Evolutionary conservation across 1,140 invertebrate species (phyloP), one percentile per base, ranked within the genome.

Genomic region (Phocides pigmalion): DNA sequence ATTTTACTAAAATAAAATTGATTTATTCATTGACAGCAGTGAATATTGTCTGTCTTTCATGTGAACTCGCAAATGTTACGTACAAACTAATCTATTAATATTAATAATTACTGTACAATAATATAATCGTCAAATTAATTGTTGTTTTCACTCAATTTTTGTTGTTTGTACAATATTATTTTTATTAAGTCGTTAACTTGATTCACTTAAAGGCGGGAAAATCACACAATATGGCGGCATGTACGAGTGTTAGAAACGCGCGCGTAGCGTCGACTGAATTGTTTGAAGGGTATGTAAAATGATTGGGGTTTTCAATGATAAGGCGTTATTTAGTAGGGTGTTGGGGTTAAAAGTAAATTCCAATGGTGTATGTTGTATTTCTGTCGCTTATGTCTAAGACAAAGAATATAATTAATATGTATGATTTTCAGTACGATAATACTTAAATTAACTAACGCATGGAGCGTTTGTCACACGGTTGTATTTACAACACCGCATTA

Each of bases 181-280:
- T 46, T 46, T 46, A n/a, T 2, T 9, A 20, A 20, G 8, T 46
- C 11, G 15, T 11, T 46, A 19, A 9, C 25, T 47, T 47, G 47
- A n/a, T n/a, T 49, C 37, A 32, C 5, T 15, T 6, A 69, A 79
- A 53, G 62, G 85, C 81, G 83, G 79, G 85, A 81, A 85, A 70
- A 35, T 32, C 53, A 35, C 17, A 53, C 67, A 80, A 76, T 46
- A 79, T 81, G 73, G 71, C 80, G 64, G 64, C 74, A 64, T 82
- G 76, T 71, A 64, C 85, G 76, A 51, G 70, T 73, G 74, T 53
- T 62, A 59, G 42, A 47, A 41, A 62, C 76, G 82, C 71, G 76
- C 68, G 72, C 82, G 74, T 46, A 61, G 69, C 73, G 73, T 72
- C 39, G 63, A 88, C 83, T 87, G 71, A 78, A 75, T 70, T 64